These are phyloP conservation scores for Seriola quinqueradiata DNA, from an alignment of 2,113 vertebrate species.

Conservation along the genomic window DNA sequence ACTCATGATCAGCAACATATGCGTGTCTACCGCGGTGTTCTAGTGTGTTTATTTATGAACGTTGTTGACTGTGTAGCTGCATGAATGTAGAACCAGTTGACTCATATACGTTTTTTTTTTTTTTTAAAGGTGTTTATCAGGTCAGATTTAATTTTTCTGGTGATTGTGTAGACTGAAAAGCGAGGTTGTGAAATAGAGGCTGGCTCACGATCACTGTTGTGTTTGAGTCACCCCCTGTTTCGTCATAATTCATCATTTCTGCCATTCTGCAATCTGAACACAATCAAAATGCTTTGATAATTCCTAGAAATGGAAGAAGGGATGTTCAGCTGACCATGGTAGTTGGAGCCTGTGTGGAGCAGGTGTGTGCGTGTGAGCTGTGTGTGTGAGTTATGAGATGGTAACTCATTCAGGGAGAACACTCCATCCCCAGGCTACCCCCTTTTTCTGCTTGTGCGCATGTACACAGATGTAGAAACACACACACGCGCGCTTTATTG, in stretches of 20 bases:
- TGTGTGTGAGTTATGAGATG: constrained; percentile 25
- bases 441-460: constrained; percentile 1
- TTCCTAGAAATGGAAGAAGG: constrained; percentile 1
- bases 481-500: constrained; percentile 3
- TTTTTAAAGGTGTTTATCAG: background rate
- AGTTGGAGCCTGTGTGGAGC: background rate
- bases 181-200: background rate
- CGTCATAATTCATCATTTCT: background rate
- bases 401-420: constrained; percentile 43
- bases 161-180: background rate
- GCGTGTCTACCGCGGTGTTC: constrained; percentile 6
- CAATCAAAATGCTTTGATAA: background rate
- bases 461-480: constrained; percentile 3
- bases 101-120: background rate
- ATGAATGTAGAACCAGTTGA: background rate
- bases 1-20: constrained; percentile 34
- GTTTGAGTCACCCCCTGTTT: background rate
- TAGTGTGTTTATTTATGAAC: constrained; percentile 10
- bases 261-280: constrained; percentile 5
- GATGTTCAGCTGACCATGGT: constrained; percentile 11
- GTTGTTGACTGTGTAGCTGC: background rate
- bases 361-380: constrained; percentile 1
- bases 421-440: constrained; percentile 17
- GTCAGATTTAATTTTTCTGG: background rate
- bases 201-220: background rate